Conservation (phyloP, 2,888 invertebrate genomes). For the Pseudanteris insignis region DNA sequence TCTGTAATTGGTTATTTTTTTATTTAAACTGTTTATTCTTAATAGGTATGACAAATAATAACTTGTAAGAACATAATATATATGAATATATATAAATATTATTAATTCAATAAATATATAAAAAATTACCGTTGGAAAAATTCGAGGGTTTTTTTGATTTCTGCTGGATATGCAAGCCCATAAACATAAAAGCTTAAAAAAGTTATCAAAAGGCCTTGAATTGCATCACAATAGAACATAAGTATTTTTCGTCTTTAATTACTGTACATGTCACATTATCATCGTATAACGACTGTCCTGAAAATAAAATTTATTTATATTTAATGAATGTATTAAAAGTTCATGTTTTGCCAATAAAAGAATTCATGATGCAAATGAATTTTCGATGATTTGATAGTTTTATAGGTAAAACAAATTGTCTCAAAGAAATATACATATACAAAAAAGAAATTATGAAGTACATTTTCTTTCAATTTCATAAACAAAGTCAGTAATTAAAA, state of each 20-base stretch:
- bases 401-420: too few species aligned
- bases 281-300: constrained; percentile 1
- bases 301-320: neutral
- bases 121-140: neutral
- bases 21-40: too few species aligned
- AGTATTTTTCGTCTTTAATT: neutral
- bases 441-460: too few species aligned
- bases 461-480: neutral
- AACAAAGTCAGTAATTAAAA: neutral
- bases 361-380: too few species aligned
- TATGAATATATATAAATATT: too few species aligned
- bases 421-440: too few species aligned
- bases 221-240: neutral
- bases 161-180: constrained; percentile 2
- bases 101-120: neutral
- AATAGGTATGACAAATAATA: too few species aligned
- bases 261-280: neutral
- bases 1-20: too few species aligned
- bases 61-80: too few species aligned
- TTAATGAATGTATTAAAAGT: too few species aligned
- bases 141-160: constrained; percentile 1
- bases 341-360: too few species aligned
- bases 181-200: constrained; percentile 1
- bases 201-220: constrained; percentile 1
- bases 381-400: too few species aligned